These are phyloP conservation scores for Alectura lathami DNA, from an alignment of 2,113 vertebrate species.

Conservation along the genomic window DNA sequence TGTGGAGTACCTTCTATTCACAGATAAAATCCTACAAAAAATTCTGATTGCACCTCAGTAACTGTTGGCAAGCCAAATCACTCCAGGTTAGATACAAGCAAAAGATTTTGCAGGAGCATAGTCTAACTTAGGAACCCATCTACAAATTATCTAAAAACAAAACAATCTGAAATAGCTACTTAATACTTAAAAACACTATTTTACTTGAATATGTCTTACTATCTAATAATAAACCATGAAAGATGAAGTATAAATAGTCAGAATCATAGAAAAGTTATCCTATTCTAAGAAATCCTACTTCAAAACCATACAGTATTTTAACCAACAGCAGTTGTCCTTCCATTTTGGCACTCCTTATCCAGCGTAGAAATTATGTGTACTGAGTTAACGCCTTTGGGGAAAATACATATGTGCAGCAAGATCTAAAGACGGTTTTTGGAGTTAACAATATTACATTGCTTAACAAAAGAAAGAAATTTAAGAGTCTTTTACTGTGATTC, in stretches of 20 bases:
- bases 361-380: slow-evolving; percentile 35
- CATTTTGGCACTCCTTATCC: slow-evolving; percentile 68
- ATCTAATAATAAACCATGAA: slow-evolving; percentile 68
- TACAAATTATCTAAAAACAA: slow-evolving; percentile 20
- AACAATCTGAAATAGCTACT: neutral
- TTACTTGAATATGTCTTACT: slow-evolving; percentile 65
- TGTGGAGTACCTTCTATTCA: neutral
- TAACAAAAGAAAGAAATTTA: slow-evolving; percentile 55
- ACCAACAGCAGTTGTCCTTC: neutral
- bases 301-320: slow-evolving; percentile 51
- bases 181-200: slow-evolving; percentile 56
- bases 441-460: slow-evolving; percentile 42
- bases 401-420: slow-evolving; percentile 24
- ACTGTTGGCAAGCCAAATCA: neutral
- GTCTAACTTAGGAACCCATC: slow-evolving; percentile 12
- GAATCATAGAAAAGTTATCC: slow-evolving; percentile 68
- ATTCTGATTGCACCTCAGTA: neutral
- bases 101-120: neutral
- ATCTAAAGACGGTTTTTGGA: slow-evolving; percentile 54
- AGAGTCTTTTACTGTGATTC: slow-evolving; percentile 53
- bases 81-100: neutral
- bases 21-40: slow-evolving; percentile 15
- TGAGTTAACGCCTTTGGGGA: slow-evolving; percentile 14
- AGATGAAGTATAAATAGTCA: slow-evolving; percentile 72
- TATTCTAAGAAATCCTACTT: slow-evolving; percentile 69